Conservation (phyloP, 2,113 vertebrate species). For the Trichomycterus rosablanca region DNA sequence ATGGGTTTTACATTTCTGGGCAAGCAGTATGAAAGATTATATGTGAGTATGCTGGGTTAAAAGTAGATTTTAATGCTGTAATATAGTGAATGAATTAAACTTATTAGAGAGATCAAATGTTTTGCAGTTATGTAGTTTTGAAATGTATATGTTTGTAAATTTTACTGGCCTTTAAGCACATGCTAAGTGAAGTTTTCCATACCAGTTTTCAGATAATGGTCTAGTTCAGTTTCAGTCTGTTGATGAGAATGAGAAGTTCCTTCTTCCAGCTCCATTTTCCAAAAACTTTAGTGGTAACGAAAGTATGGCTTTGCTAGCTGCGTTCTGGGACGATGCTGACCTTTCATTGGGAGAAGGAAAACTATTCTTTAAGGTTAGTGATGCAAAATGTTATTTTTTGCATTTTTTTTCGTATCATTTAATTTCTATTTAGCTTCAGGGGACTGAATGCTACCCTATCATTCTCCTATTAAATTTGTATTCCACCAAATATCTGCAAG, state of each 20-base stretch:
- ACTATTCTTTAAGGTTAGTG: conserved; percentile 67
- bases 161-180: not conserved
- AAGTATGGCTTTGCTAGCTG: conserved; percentile 64
- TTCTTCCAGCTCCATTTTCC: conserved; percentile 62
- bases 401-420: no score
- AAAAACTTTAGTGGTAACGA: conserved; percentile 61
- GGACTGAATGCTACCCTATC: no score
- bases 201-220: conserved; percentile 77
- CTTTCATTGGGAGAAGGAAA: conserved; percentile 64
- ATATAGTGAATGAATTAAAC: not conserved
- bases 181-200: not conserved
- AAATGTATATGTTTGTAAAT: not conserved
- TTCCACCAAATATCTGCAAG: no score
- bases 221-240: conserved; percentile 69
- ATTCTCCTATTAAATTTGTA: no score
- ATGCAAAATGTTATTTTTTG: not conserved
- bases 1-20: conserved; percentile 68
- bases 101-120: not conserved
- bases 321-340: conserved; percentile 76
- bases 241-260: conserved; percentile 63
- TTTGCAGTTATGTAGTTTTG: not conserved
- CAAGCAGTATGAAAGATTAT: conserved; percentile 63
- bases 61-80: not conserved
- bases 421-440: no score
- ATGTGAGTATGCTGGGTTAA: conserved; percentile 62